These are phyloP conservation scores for Oreohelix idahoensis DNA, from an alignment of 1,140 invertebrate species.

Conservation along the genomic window DNA sequence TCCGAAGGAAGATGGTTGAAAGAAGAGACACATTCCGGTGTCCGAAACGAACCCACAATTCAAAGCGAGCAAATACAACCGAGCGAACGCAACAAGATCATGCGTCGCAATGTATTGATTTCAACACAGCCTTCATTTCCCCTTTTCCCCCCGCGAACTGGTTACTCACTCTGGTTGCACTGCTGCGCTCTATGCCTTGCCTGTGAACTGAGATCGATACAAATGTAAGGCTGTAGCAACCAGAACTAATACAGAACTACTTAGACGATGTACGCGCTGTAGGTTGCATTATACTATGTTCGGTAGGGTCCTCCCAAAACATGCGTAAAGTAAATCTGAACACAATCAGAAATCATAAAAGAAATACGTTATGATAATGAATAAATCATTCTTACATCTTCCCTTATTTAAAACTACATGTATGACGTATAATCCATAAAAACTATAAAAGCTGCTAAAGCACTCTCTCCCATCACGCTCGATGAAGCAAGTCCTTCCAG, in stretches of 20 bases:
- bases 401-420: too few species aligned
- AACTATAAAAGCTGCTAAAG: too few species aligned
- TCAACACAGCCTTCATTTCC: not conserved
- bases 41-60: not conserved
- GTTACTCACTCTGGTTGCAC: not conserved
- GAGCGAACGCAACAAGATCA: not conserved
- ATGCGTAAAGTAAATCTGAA: too few species aligned
- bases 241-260: not conserved
- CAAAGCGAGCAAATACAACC: not conserved
- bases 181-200: not conserved
- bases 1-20: not conserved
- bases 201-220: not conserved
- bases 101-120: conserved; percentile 8
- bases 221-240: not conserved
- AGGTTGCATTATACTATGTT: too few species aligned
- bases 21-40: not conserved
- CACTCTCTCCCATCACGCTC: too few species aligned
- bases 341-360: too few species aligned
- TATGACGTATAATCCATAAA: too few species aligned
- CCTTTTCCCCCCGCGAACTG: not conserved
- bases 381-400: too few species aligned
- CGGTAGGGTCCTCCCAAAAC: too few species aligned
- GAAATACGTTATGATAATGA: too few species aligned
- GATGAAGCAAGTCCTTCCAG: too few species aligned
- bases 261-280: too few species aligned